phyloP scores from a whole-genome alignment of 2,113 vertebrate genomes.

The Corapipo altera region DNA sequence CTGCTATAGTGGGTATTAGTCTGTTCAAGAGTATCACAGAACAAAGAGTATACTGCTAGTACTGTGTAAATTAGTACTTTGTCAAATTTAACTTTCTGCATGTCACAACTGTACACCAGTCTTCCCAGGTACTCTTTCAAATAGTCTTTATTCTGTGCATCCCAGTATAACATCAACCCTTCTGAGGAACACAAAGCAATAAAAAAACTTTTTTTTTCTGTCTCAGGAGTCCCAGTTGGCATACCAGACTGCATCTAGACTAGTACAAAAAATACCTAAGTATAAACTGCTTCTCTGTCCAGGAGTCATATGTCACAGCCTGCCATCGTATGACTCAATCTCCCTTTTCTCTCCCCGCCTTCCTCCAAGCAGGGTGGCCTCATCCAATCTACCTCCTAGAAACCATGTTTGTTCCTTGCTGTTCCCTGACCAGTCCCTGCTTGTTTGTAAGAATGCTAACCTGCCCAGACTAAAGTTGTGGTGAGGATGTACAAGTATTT shows the following conservation, averaged over 20 bases:
- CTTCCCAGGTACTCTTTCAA: background rate
- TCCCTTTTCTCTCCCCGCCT: background rate
- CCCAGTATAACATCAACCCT: background rate
- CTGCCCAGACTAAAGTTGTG: background rate
- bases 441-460: background rate
- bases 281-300: background rate
- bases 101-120: background rate
- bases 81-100: background rate
- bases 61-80: background rate
- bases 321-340: background rate
- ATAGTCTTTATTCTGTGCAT: background rate
- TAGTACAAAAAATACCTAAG: background rate
- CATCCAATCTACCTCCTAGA: background rate
- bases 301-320: fast-evolving
- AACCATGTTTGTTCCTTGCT: background rate
- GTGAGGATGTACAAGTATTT: background rate
- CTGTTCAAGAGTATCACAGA: background rate
- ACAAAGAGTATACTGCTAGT: background rate
- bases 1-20: too few species aligned
- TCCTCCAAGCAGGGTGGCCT: background rate
- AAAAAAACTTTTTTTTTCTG: background rate
- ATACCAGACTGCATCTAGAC: background rate
- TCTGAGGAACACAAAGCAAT: background rate
- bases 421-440: background rate
- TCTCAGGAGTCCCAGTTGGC: background rate